Conservation (phyloP, 1,140 invertebrate species). For the Oryzaephilus surinamensis region DNA sequence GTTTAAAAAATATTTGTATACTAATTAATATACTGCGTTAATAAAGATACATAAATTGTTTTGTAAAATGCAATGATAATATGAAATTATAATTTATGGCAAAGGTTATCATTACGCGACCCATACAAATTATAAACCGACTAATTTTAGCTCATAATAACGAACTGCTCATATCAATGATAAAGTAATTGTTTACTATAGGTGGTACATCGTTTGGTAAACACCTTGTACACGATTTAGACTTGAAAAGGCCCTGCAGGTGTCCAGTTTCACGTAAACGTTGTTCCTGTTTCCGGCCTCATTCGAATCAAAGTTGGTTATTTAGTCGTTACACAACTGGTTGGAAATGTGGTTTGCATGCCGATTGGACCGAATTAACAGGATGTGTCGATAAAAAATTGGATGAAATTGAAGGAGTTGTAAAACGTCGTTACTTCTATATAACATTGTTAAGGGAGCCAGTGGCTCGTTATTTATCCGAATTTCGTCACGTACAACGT, state of each 20-base stretch:
- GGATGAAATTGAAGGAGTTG: slow-evolving; percentile 72
- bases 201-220: slow-evolving; percentile 90
- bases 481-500: slow-evolving; percentile 72
- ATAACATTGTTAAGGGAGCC: slow-evolving; percentile 92
- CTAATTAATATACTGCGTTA: too few species aligned
- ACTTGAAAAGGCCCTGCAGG: slow-evolving; percentile 74
- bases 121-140: too few species aligned
- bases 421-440: slow-evolving; percentile 86
- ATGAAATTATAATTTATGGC: too few species aligned
- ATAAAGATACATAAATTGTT: too few species aligned
- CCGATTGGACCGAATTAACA: slow-evolving; percentile 95
- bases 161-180: too few species aligned
- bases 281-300: slow-evolving; percentile 86
- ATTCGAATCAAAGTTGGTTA: slow-evolving; percentile 87
- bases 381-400: slow-evolving; percentile 79
- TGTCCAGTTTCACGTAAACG: slow-evolving; percentile 74
- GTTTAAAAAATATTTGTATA: too few species aligned
- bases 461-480: slow-evolving; percentile 47
- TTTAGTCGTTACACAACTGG: slow-evolving; percentile 98
- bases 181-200: too few species aligned
- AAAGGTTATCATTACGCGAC: too few species aligned
- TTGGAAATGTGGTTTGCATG: slow-evolving; percentile 97
- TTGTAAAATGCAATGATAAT: too few species aligned
- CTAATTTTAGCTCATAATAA: too few species aligned
- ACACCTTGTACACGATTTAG: slow-evolving; percentile 88